Evolutionary conservation across 2,888 invertebrate species (phyloP), one percentile per base, ranked within the genome.

Genomic region (Plagiodera versicolora): DNA sequence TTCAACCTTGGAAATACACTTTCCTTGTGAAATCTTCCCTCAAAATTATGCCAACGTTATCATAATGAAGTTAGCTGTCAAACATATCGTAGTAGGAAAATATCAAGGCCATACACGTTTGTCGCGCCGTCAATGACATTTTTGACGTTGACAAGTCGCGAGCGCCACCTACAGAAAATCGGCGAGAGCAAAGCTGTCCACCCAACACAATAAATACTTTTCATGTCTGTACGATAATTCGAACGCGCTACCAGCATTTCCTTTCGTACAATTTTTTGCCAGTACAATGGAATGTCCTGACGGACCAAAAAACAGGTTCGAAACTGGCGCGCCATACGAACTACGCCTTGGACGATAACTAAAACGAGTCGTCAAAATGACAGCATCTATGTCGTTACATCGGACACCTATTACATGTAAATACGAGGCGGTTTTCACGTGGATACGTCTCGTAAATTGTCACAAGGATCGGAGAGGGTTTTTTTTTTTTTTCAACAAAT

Each of bases 131-230:
- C n/a, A n/a, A n/a, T n/a, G n/a, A n/a, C n/a, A n/a, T n/a, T n/a
- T n/a, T n/a, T n/a, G n/a, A n/a, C n/a, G n/a, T n/a, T n/a, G n/a
- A n/a, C n/a, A n/a, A n/a, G n/a, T n/a, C n/a, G n/a, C n/a, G n/a
- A n/a, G n/a, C n/a, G n/a, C n/a, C n/a, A n/a, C n/a, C n/a, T n/a
- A n/a, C n/a, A n/a, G n/a, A n/a, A n/a, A n/a, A n/a, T n/a, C n/a
- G n/a, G n/a, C n/a, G n/a, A n/a, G n/a, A n/a, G n/a, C n/a, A n/a
- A n/a, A n/a, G n/a, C n/a, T n/a, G n/a, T n/a, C n/a, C n/a, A n/a
- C n/a, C n/a, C n/a, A n/a, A n/a, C n/a, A 57, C 50, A 61, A 53
- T 61, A 58, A 49, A 62, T 58, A 62, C 24, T 62, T 58, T 62
- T 58, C 52, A 61, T 30, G 58, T 55, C 48, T 44, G 35, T 58